A percentile compares a stretch with the other conserved stretches of the same genome.
phyloP scores from a whole-genome alignment of 2,797 vertebrate species.

The Lateolabrax maculatus region DNA sequence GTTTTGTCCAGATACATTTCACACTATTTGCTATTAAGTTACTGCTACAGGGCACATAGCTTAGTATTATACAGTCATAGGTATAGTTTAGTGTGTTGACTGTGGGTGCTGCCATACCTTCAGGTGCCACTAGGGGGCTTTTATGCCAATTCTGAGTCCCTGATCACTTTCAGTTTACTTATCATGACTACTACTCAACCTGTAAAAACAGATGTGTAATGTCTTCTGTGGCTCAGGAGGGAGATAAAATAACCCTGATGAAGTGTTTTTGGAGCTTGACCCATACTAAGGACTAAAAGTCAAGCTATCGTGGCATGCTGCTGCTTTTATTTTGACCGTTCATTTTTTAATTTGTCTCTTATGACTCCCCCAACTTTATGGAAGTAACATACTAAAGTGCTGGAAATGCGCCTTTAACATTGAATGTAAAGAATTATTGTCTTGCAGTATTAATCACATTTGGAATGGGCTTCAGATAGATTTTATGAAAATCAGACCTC shows the following conservation, averaged over 20 bases:
- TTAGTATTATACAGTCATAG: background rate
- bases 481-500: too few relatives aligned
- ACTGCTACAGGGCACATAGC: background rate
- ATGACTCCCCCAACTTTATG: background rate
- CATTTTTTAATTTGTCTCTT: background rate
- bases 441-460: background rate
- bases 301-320: background rate
- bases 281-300: background rate
- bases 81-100: background rate
- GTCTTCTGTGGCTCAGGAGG: background rate
- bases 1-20: background rate
- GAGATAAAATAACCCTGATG: background rate
- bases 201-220: background rate
- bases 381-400: background rate
- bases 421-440: background rate
- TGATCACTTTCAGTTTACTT: constrained; percentile 11
- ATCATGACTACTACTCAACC: background rate
- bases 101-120: constrained; percentile 1
- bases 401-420: background rate
- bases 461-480: background rate
- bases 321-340: background rate
- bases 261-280: background rate
- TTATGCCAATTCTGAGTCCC: background rate
- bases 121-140: constrained; percentile 5
- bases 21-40: background rate